A percentile compares a stretch with the other conserved stretches of the same genome.
Evolutionary conservation across 2,113 vertebrate species (phyloP).

Genomic region (Antidorcas marsupialis): DNA sequence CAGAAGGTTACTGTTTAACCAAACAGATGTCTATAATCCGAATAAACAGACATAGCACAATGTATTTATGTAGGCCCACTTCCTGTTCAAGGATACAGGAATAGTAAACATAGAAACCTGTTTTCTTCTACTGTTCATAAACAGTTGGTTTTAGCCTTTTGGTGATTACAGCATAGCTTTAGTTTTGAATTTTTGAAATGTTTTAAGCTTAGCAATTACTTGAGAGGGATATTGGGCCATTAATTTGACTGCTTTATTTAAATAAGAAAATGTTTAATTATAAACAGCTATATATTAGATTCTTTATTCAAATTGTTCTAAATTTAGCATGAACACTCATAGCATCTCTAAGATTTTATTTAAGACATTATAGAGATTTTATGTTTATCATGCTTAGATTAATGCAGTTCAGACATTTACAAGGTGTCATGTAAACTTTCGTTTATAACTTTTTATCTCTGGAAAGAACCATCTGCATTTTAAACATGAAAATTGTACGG

Average conservation of each 20-base stretch:
- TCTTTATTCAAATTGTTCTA: neutral
- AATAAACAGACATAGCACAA: neutral
- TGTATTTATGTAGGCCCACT: neutral
- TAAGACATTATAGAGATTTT: neutral
- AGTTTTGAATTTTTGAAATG: slow-evolving; percentile 8
- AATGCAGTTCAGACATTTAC: neutral
- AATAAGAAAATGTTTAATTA: neutral
- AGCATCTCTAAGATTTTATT: neutral
- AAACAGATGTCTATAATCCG: neutral
- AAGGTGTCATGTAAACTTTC: neutral
- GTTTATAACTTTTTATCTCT: neutral
- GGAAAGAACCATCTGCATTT: neutral
- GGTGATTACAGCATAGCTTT: neutral
- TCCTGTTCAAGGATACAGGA: neutral
- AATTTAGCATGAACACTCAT: neutral
- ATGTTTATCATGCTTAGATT: neutral
- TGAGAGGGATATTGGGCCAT: neutral
- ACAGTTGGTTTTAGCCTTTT: neutral
- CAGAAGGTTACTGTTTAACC: slow-evolving; percentile 29
- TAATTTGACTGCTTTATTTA: neutral
- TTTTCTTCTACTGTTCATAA: neutral
- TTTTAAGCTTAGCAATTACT: neutral
- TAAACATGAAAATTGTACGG: neutral
- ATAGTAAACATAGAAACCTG: neutral
- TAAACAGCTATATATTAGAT: neutral